Evolutionary conservation across 2,888 invertebrate species (phyloP).

Genomic region (Campoletis raptor): DNA sequence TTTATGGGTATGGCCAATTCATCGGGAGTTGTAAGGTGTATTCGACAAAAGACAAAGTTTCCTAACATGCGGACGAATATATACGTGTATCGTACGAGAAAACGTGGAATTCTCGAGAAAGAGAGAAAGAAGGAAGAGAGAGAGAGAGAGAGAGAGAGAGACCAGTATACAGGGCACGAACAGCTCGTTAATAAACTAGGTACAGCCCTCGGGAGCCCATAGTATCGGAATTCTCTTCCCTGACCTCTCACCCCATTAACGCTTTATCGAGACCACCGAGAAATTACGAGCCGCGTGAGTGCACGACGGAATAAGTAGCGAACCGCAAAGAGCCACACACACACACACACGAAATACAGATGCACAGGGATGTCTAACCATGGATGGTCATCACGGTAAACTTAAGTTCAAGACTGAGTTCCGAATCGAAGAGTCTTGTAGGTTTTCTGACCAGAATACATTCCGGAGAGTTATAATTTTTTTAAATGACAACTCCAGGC

Average conservation of each 20-base stretch:
- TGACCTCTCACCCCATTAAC: slow-evolving; percentile 72
- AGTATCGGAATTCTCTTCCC: slow-evolving; percentile 56
- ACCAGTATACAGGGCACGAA: slow-evolving; percentile 36
- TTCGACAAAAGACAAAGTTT: slow-evolving; percentile 59
- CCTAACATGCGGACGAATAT: slow-evolving; percentile 18
- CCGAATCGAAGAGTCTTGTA: background rate
- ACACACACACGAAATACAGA: background rate
- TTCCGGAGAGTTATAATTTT: background rate
- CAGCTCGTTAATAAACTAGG: slow-evolving; percentile 69
- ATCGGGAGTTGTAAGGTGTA: slow-evolving; percentile 3
- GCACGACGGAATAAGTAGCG: slow-evolving; percentile 23
- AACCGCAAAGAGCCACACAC: background rate
- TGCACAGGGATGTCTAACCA: background rate
- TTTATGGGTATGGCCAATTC: slow-evolving; percentile 41
- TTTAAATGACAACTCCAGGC: background rate
- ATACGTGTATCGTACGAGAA: slow-evolving; percentile 24
- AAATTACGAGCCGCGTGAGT: slow-evolving; percentile 64
- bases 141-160: slow-evolving; percentile 16
- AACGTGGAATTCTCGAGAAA: slow-evolving; percentile 29
- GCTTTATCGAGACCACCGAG: slow-evolving; percentile 69
- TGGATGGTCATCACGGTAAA: background rate
- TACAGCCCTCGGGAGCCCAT: slow-evolving; percentile 57
- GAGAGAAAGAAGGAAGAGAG: background rate
- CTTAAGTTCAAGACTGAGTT: background rate
- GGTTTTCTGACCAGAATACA: background rate